A percentile compares a stretch with the other conserved stretches of the same genome.
Evolutionary conservation across 1,140 invertebrate species (phyloP).

Genomic region (Cardiocondyla obscurior): DNA sequence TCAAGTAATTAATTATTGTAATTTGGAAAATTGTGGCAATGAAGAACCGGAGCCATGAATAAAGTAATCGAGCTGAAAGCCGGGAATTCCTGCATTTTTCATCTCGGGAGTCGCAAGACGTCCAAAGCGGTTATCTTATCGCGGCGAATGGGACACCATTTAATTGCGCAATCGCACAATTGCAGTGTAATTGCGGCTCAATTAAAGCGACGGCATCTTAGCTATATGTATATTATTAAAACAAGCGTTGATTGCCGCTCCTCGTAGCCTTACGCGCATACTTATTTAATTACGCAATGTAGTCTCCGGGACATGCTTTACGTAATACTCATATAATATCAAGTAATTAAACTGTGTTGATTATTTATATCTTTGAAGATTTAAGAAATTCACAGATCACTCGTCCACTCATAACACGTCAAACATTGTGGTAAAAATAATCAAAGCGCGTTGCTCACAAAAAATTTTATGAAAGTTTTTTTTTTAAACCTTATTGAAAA

Average conservation of each 20-base stretch:
- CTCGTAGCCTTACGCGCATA: background rate
- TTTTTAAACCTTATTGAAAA: background rate
- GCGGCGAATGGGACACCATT: background rate
- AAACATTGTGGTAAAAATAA: background rate
- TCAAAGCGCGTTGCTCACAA: background rate
- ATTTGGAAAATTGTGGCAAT: background rate
- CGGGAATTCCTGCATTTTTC: background rate
- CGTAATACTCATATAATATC: constrained; percentile 16
- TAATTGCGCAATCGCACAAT: constrained; percentile 7
- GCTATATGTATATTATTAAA: background rate
- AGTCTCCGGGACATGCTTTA: background rate
- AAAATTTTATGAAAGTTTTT: background rate
- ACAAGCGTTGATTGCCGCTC: background rate
- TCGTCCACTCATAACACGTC: background rate
- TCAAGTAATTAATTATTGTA: background rate
- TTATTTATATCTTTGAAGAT: background rate
- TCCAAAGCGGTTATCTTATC: background rate
- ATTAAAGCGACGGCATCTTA: background rate
- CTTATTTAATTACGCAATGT: constrained; percentile 44
- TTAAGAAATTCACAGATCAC: background rate
- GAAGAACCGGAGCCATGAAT: background rate
- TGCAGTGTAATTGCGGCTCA: background rate
- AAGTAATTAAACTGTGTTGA: constrained; percentile 5
- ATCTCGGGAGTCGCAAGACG: background rate
- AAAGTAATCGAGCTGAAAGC: background rate